A percentile compares a stretch with the other conserved stretches of the same genome.
phyloP scores from a whole-genome alignment of 1,140 invertebrate genomes.

The Conus ventricosus region DNA sequence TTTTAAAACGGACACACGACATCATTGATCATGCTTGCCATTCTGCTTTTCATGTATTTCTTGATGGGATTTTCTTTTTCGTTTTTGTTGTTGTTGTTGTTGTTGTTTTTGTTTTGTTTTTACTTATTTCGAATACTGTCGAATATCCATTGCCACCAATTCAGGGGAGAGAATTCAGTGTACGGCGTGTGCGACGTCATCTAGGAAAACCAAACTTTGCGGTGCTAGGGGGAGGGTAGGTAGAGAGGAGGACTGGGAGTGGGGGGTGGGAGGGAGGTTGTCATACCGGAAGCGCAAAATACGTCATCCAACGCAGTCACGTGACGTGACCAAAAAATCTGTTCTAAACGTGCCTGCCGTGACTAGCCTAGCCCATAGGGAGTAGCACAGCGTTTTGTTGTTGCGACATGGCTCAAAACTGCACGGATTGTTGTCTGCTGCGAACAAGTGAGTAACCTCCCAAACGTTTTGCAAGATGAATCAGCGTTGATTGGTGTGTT shows the following conservation, averaged over 20 bases:
- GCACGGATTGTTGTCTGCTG: not conserved
- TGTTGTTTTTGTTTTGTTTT: no score
- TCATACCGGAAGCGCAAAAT: slow-evolving; percentile 22
- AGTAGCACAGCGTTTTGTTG: slow-evolving; percentile 31
- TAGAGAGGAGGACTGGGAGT: not conserved
- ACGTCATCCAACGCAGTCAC: slow-evolving; percentile 36
- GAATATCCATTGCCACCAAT: no score
- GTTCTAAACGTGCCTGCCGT: slow-evolving; percentile 36
- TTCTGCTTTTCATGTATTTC: no score
- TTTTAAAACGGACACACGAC: no score
- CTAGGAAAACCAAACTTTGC: no score
- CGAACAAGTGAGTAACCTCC: slow-evolving; percentile 26
- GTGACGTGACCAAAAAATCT: slow-evolving; percentile 22
- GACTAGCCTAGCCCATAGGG: slow-evolving; percentile 23
- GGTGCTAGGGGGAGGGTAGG: not conserved
- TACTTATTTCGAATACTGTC: no score
- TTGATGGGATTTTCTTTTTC: no score
- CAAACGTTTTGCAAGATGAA: not conserved
- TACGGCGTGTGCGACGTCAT: no score
- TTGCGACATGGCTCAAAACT: not conserved
- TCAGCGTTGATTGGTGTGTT: slow-evolving; percentile 4
- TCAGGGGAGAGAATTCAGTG: no score
- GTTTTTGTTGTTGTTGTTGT: no score
- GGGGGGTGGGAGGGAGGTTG: no score
- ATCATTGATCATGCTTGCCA: no score